Evolutionary conservation across 2,888 invertebrate genomes (phyloP), one percentile per base, ranked within the genome.

Genomic region (Chloroclystis v-ata): DNA sequence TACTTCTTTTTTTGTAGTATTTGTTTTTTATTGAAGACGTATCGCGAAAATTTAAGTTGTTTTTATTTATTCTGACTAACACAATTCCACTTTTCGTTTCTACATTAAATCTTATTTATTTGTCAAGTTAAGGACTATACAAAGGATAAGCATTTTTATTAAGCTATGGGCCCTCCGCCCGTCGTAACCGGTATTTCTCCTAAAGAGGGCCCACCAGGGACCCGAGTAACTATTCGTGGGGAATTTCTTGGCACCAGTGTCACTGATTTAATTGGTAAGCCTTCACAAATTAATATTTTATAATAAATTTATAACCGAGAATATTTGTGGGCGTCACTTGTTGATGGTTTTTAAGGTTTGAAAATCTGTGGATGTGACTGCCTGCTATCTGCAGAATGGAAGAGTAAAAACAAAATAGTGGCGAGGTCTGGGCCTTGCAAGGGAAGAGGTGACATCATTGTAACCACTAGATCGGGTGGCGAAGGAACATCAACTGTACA

Each of bases 171-270:
- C 42, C 93, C 93, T 50, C 92, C 93, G 57, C 97, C 97, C 7
- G 92, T 96, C 44, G 97, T 98, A 11, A 98, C 98, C 32, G 99
- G 99, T 14, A 92, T 99, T 52, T 99, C 99, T 2, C 99, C 99
- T 0, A 99, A 98, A 70, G 99, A 99, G 86, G 99, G 99, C 0
- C 97, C 97, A 30, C 98, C 98, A 7, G 98, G 99, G 6, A 98
- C 98, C 0, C 91, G 95, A 63, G 94, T 99, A 0, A 98, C 94
- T 13, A 95, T 99, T 69, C 91, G 98, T 59, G 97, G 99, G 49
- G 99, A 99, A 89, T 95, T 98, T 88, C 89, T 99, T 35, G 99
- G 99, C 13, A 90, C 87, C 28, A 94, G 92, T 63, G 92, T 92
- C 3, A 92, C 91, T 55, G 99, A 99, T 87, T 85, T 99, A 16